A percentile compares a stretch with the other conserved stretches of the same genome.
Conservation (phyloP, 2,888 invertebrate species). For the Erpobdella octoculata region DNA sequence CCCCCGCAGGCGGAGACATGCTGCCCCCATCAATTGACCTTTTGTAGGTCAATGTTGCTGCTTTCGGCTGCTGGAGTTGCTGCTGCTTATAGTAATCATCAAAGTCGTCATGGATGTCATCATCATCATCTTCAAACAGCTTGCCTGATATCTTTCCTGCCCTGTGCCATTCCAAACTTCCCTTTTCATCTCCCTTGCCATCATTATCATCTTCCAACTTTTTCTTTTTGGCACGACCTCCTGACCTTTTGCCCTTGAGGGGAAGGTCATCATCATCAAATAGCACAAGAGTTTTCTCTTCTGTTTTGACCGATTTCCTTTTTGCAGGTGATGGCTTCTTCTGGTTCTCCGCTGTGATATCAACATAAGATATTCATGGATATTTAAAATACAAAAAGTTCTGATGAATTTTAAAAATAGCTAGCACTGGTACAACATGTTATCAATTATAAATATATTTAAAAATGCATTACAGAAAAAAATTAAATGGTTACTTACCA, state of each 20-base stretch:
- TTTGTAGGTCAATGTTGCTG: not conserved
- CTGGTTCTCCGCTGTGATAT: not conserved
- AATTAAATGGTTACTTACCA: not conserved
- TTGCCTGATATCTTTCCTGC: not conserved
- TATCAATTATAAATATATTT: not conserved
- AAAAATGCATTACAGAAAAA: not conserved
- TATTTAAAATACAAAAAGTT: no score
- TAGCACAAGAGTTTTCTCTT: not conserved
- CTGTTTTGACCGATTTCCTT: not conserved
- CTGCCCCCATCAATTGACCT: not conserved
- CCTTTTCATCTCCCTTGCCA: not conserved
- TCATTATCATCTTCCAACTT: constrained; percentile 6
- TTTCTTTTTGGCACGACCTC: not conserved
- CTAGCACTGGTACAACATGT: not conserved
- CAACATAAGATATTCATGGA: not conserved
- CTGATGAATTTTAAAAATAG: no score
- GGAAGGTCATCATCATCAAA: constrained; percentile 20
- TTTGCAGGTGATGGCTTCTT: not conserved
- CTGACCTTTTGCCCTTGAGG: constrained; percentile 7
- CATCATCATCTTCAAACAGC: constrained; percentile 7
- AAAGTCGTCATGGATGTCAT: not conserved
- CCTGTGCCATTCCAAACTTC: not conserved
- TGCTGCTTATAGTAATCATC: constrained; percentile 2
- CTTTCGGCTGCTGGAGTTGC: not conserved
- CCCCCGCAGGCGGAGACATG: not conserved